phyloP scores from a whole-genome alignment of 2,113 vertebrate species.

The Deroptyus accipitrinus region DNA sequence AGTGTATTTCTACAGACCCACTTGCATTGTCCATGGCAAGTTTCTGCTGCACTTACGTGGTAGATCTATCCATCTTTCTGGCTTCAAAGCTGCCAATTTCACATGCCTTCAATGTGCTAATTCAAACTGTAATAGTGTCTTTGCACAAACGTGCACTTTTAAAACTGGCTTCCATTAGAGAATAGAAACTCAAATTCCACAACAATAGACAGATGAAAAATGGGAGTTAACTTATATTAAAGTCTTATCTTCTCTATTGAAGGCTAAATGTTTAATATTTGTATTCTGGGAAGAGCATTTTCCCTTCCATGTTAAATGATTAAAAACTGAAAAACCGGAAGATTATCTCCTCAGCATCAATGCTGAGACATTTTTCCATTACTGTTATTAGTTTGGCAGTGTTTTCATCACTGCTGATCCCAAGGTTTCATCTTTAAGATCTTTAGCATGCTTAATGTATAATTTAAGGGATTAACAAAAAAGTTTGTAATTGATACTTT shows the following conservation, averaged over 20 bases:
- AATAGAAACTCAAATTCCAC: background rate
- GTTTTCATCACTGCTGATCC: slow-evolving; percentile 52
- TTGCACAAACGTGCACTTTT: background rate
- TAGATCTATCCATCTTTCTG: background rate
- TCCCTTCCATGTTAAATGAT: slow-evolving; percentile 25
- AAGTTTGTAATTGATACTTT: slow-evolving; percentile 65
- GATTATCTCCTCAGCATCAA: slow-evolving; percentile 31
- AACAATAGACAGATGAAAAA: background rate
- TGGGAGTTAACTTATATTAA: background rate
- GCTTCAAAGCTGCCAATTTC: background rate
- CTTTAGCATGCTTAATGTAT: slow-evolving; percentile 52
- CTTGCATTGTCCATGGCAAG: background rate
- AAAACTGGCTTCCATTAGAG: background rate
- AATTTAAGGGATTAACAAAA: slow-evolving; percentile 68
- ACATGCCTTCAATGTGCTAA: background rate
- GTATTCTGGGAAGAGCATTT: slow-evolving; percentile 38
- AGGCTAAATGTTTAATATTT: background rate
- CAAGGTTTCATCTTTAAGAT: slow-evolving; percentile 55
- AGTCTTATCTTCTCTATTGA: background rate
- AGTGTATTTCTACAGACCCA: fast-evolving
- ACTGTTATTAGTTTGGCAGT: slow-evolving; percentile 55
- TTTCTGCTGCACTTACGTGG: background rate
- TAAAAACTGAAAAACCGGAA: slow-evolving; percentile 43
- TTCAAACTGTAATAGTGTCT: background rate
- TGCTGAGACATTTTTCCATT: slow-evolving; percentile 6